Conservation (phyloP, 1,140 invertebrate species). For the Coboldia fuscipes region DNA sequence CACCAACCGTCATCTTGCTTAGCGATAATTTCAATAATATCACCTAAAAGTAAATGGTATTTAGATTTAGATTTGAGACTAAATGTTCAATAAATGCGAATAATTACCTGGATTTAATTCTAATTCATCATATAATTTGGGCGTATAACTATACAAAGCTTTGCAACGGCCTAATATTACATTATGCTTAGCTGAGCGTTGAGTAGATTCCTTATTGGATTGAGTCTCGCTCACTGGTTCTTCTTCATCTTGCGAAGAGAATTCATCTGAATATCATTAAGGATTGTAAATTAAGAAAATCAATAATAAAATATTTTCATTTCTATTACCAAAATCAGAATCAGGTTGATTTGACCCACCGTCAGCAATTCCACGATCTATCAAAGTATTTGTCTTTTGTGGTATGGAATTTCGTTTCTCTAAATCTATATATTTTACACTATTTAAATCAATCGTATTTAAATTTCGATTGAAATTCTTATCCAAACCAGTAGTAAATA, state of each 20-base stretch:
- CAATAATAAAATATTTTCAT: conserved; percentile 5
- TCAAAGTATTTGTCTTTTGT: too few relatives aligned
- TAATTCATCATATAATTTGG: conserved; percentile 73
- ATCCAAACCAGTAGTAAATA: too few relatives aligned
- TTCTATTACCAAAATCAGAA: conserved; percentile 52
- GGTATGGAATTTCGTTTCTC: too few relatives aligned
- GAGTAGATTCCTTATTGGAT: conserved; percentile 13
- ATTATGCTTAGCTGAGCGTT: conserved; percentile 21
- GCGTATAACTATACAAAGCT: conserved; percentile 71
- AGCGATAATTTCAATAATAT: conserved; percentile 70
- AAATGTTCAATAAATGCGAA: conserved; percentile 1
- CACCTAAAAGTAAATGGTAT: conserved; percentile 27
- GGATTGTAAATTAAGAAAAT: conserved; percentile 3
- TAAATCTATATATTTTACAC: too few relatives aligned
- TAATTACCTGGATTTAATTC: conserved; percentile 46
- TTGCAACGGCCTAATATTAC: conserved; percentile 45
- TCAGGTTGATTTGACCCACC: conserved; percentile 64
- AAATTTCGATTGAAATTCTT: too few relatives aligned
- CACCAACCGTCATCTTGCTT: conserved; percentile 91
- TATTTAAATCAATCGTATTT: too few relatives aligned
- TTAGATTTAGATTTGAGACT: not conserved
- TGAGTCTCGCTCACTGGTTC: conserved; percentile 7
- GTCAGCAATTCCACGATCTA: conserved; percentile 57
- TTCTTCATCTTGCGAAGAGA: conserved; percentile 41
- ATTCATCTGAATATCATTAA: conserved; percentile 36